phyloP scores from a whole-genome alignment of 2,113 vertebrate species.

The rabbit (Oryctolagus cuniculus) region mOryCun1.1 NC_091433.1:110789001-110789500 shows the following conservation, averaged over 20 bases:
- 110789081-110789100: not conserved
- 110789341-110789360: not conserved
- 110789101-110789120: not conserved
- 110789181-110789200: not conserved
- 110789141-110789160: not conserved
- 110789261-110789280: not conserved
- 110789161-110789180: not conserved
- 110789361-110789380: not conserved
- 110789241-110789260: not conserved
- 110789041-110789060: not conserved
- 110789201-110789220: not conserved
- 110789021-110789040: not conserved
- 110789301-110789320: not conserved
- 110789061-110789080: not conserved
- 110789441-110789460: not conserved
- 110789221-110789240: not conserved
- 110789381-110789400: not conserved
- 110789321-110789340: conserved; percentile 11
- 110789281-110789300: not conserved
- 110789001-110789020: too few species aligned
- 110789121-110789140: not conserved
- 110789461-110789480: not conserved
- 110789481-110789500: not conserved
- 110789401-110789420: not conserved
- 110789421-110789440: not conserved